Conservation (phyloP, 2,888 invertebrate genomes). For the Ametastegia equiseti region DNA sequence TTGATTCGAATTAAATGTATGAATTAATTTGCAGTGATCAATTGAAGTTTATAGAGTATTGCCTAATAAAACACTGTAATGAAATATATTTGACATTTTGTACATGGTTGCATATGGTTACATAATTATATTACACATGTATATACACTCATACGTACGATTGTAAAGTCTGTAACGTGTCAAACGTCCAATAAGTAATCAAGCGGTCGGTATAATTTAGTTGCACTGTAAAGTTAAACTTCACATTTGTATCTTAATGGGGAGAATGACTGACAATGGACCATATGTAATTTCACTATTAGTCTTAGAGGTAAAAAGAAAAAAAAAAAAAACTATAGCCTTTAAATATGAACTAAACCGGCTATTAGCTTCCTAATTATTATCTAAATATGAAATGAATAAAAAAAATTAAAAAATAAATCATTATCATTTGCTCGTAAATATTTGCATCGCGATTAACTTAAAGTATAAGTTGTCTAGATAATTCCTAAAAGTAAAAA, state of each 20-base stretch:
- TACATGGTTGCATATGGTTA: constrained; percentile 41
- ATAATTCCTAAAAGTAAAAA: constrained; percentile 18
- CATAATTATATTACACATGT: constrained; percentile 44
- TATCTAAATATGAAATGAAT: constrained; percentile 18
- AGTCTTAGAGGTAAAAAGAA: constrained; percentile 14
- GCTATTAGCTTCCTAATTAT: constrained; percentile 46
- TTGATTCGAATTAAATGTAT: not conserved
- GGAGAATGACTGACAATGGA: constrained; percentile 34
- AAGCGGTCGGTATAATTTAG: constrained; percentile 24
- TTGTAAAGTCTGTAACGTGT: constrained; percentile 1
- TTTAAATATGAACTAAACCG: constrained; percentile 45
- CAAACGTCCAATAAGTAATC: constrained; percentile 42
- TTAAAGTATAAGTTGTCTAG: constrained; percentile 28
- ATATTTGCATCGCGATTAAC: constrained; percentile 36
- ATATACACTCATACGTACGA: constrained; percentile 22
- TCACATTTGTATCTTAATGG: constrained; percentile 29
- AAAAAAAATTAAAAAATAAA: not conserved
- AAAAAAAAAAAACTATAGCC: constrained; percentile 20
- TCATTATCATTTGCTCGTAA: constrained; percentile 37
- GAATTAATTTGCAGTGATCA: not conserved
- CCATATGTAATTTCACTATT: constrained; percentile 42
- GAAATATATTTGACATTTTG: constrained; percentile 25
- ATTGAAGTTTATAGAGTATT: constrained; percentile 13
- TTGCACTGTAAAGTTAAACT: constrained; percentile 38
- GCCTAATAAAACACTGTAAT: constrained; percentile 29